phyloP scores from a whole-genome alignment of 1,140 invertebrate genomes.

The Drosophila ficusphila region DNA sequence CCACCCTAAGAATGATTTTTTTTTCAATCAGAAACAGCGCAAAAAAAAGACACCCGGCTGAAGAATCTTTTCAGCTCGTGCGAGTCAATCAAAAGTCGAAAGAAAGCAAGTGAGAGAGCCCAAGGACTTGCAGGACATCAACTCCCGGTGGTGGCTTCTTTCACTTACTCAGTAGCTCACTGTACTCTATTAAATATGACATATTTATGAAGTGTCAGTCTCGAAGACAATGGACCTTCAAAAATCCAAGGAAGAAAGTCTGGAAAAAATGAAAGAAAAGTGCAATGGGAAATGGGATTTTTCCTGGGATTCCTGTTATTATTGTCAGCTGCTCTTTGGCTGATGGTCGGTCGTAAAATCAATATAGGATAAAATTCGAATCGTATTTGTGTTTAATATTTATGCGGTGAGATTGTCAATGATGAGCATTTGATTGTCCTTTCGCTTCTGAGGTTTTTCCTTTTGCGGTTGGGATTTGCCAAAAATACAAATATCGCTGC shows the following conservation, averaged over 20 bases:
- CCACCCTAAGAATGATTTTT: slow-evolving; percentile 37
- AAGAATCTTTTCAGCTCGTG: slow-evolving; percentile 35
- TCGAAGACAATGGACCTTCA: slow-evolving; percentile 36
- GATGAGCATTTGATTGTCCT: slow-evolving; percentile 60
- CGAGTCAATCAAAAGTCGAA: slow-evolving; percentile 73
- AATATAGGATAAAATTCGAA: slow-evolving; percentile 63
- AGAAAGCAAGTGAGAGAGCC: slow-evolving; percentile 57
- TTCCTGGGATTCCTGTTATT: slow-evolving; percentile 36
- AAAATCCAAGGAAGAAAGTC: slow-evolving; percentile 52
- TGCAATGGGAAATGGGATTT: slow-evolving; percentile 47
- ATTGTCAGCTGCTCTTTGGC: slow-evolving; percentile 36
- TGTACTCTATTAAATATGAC: slow-evolving; percentile 82
- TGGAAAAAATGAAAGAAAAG: slow-evolving; percentile 46
- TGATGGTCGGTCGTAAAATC: slow-evolving; percentile 31
- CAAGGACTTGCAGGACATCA: slow-evolving; percentile 33
- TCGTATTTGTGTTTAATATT: slow-evolving; percentile 80
- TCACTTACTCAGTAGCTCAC: slow-evolving; percentile 45
- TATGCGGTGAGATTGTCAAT: slow-evolving; percentile 64
- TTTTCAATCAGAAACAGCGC: slow-evolving; percentile 37
- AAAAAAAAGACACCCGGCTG: slow-evolving; percentile 69
- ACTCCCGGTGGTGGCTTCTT: slow-evolving; percentile 44
- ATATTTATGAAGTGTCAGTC: slow-evolving; percentile 83
- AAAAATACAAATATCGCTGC: slow-evolving; percentile 5
- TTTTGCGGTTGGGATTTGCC: slow-evolving; percentile 27
- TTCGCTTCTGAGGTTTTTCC: slow-evolving; percentile 15